Percentiles rank a stretch among this genome's conserved stretches.
phyloP scores from a whole-genome alignment of 1,140 invertebrate species.

The Centruroides sculpturatus region DNA sequence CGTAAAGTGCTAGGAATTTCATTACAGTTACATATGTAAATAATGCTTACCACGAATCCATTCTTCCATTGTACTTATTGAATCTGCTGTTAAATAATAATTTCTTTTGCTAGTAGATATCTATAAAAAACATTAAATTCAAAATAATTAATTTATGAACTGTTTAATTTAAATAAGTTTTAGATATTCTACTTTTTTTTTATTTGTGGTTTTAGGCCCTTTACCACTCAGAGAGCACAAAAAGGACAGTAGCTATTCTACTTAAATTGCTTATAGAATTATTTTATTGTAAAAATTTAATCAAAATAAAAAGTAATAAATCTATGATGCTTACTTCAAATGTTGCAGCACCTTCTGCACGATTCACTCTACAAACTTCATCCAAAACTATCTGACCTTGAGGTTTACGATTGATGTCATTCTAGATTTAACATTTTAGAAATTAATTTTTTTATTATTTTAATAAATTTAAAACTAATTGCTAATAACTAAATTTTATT shows the following conservation, averaged over 20 bases:
- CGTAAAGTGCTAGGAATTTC: no score
- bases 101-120: conserved; percentile 33
- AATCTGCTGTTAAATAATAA: conserved; percentile 87
- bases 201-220: no score
- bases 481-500: no score
- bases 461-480: no score
- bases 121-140: neutral
- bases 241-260: neutral
- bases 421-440: neutral
- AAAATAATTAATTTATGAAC: neutral
- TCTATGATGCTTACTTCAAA: conserved; percentile 39
- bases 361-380: conserved; percentile 75
- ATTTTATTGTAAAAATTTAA: no score
- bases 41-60: conserved; percentile 47
- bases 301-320: no score
- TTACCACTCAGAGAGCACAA: no score
- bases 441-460: no score
- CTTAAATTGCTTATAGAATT: no score
- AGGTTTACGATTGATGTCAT: conserved; percentile 55
- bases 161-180: neutral
- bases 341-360: conserved; percentile 78
- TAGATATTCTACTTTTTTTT: neutral
- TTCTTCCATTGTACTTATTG: conserved; percentile 79
- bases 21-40: no score
- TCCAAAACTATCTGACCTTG: conserved; percentile 82